phyloP scores from a whole-genome alignment of 2,888 invertebrate species.

The Nyleta sp. region DNA sequence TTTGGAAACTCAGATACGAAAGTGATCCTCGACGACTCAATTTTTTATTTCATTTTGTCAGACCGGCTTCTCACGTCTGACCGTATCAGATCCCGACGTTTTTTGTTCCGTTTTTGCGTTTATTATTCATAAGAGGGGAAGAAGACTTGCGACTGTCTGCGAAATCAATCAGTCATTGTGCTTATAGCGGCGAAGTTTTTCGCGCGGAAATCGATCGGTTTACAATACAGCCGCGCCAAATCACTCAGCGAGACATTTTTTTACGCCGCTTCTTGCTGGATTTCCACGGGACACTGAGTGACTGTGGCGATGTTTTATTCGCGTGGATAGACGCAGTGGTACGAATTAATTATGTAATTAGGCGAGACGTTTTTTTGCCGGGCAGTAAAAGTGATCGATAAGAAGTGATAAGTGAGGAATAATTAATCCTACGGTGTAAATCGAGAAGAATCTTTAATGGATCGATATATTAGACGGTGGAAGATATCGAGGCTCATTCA shows the following conservation, averaged over 20 bases:
- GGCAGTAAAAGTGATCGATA: background rate
- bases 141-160: background rate
- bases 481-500: no score
- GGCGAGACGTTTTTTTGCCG: background rate
- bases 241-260: constrained; percentile 31
- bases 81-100: background rate
- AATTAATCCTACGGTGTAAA: no score
- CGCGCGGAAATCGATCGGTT: constrained; percentile 27
- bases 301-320: constrained; percentile 26
- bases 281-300: constrained; percentile 27
- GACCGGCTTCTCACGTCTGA: constrained; percentile 23
- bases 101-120: constrained; percentile 3
- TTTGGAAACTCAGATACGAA: constrained; percentile 21
- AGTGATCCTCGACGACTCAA: constrained; percentile 24
- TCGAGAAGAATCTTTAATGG: no score
- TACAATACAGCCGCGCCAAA: constrained; percentile 27
- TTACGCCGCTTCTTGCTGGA: constrained; percentile 21
- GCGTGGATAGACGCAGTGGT: constrained; percentile 2
- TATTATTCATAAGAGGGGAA: constrained; percentile 28
- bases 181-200: constrained; percentile 28
- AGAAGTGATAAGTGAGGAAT: background rate
- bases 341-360: constrained; percentile 26
- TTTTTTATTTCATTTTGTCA: constrained; percentile 30
- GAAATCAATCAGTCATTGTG: constrained; percentile 6
- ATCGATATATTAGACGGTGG: no score